Evolutionary conservation across 2,888 invertebrate species (phyloP).

Genomic region (Tenodera sinensis): DNA sequence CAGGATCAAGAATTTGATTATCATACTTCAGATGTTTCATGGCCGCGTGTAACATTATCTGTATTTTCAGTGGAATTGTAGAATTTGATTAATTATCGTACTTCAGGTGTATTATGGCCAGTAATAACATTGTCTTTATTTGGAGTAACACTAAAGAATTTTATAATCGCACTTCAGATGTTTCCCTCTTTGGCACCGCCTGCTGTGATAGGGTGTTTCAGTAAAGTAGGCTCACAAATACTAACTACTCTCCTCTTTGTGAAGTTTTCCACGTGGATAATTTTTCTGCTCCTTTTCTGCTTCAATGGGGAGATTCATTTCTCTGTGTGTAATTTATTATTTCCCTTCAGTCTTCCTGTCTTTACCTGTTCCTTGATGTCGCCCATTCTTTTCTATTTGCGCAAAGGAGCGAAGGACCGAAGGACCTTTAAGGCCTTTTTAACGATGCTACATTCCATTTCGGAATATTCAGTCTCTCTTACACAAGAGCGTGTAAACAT

Average conservation of each 20-base stretch:
- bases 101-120: no score
- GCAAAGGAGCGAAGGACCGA: neutral
- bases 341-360: neutral
- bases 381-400: neutral
- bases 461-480: neutral
- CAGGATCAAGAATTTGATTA: no score
- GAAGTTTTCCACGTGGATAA: neutral
- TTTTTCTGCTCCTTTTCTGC: neutral
- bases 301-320: neutral
- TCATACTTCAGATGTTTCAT: no score
- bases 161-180: no score
- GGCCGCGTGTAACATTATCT: no score
- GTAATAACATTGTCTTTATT: no score
- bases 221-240: neutral
- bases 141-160: no score
- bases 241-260: neutral
- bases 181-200: no score
- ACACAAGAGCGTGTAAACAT: neutral
- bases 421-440: no score
- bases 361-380: neutral
- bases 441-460: neutral
- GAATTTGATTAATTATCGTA: no score
- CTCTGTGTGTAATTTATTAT: neutral
- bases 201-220: no score
- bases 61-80: no score